Conservation (phyloP, 2,888 invertebrate species). For the Xestia xanthographa region DNA sequence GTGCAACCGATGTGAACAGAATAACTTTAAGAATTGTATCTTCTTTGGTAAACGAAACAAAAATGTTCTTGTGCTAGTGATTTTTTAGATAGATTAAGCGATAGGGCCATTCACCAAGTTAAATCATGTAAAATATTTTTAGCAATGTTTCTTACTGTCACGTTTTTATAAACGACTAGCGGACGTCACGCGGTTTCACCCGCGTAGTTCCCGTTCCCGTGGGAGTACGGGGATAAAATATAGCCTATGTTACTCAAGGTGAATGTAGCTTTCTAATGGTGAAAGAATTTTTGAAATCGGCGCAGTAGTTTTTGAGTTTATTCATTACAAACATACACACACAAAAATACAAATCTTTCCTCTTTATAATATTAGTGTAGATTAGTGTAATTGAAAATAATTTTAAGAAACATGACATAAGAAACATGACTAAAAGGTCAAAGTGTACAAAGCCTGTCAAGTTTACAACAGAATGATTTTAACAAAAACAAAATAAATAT, state of each 20-base stretch:
- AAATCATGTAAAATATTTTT: neutral
- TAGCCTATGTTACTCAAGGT: too few relatives aligned
- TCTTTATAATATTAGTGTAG: too few relatives aligned
- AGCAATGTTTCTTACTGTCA: neutral
- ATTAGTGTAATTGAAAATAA: too few relatives aligned
- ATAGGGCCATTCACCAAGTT: neutral
- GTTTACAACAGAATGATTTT: slow-evolving; percentile 5
- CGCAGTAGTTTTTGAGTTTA: too few relatives aligned
- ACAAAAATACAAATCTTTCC: too few relatives aligned
- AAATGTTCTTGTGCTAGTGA: neutral
- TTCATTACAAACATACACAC: too few relatives aligned
- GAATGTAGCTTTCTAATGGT: too few relatives aligned
- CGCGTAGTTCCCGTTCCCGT: too few relatives aligned
- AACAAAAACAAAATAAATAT: neutral
- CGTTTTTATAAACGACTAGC: neutral
- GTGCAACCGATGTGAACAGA: slow-evolving; percentile 29
- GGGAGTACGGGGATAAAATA: too few relatives aligned
- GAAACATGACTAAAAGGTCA: slow-evolving; percentile 5
- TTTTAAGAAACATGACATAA: neutral
- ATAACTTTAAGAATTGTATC: slow-evolving; percentile 41
- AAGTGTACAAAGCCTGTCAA: slow-evolving; percentile 14
- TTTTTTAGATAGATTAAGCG: neutral
- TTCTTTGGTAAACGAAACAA: neutral
- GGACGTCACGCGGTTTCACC: too few relatives aligned
- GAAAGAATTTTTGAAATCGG: too few relatives aligned